A percentile compares a stretch with the other conserved stretches of the same genome.
Conservation (phyloP, 1,140 invertebrate species). For the Bombus waltoni region DNA sequence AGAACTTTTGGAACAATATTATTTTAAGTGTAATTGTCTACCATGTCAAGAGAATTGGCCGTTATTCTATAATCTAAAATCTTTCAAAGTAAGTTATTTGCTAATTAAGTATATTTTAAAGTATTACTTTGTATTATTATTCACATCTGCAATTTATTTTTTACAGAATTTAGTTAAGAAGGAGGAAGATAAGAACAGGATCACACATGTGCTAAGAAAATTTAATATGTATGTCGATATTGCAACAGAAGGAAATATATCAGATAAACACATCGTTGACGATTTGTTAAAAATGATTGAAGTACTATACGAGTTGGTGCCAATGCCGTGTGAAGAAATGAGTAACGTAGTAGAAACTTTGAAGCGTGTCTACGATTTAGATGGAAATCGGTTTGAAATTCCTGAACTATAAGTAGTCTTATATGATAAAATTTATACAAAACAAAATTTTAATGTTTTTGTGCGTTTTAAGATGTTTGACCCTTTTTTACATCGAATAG, state of each 20-base stretch:
- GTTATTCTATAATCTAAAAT: conserved; percentile 77
- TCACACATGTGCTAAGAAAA: conserved; percentile 53
- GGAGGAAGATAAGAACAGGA: neutral
- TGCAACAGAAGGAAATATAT: conserved; percentile 56
- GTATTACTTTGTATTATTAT: conserved; percentile 3
- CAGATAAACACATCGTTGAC: conserved; percentile 60
- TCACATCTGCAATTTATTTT: neutral
- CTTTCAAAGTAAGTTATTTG: conserved; percentile 50
- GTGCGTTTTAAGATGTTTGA: neutral
- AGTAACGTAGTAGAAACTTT: conserved; percentile 67
- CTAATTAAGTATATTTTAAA: neutral
- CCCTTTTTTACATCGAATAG: neutral
- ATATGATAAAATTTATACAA: neutral
- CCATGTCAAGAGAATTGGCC: conserved; percentile 90
- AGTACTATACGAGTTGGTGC: conserved; percentile 62
- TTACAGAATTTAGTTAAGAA: conserved; percentile 35
- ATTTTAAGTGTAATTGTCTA: conserved; percentile 89
- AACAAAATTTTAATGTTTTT: neutral
- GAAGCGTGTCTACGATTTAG: conserved; percentile 67
- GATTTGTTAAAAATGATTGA: conserved; percentile 72
- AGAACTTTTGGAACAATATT: conserved; percentile 61
- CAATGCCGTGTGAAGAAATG: conserved; percentile 68
- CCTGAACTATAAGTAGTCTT: conserved; percentile 44
- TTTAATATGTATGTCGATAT: conserved; percentile 54
- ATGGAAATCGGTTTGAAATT: conserved; percentile 67